Evolutionary conservation across 2,113 vertebrate species (phyloP).

Genomic region (Loxodonta africana): DNA sequence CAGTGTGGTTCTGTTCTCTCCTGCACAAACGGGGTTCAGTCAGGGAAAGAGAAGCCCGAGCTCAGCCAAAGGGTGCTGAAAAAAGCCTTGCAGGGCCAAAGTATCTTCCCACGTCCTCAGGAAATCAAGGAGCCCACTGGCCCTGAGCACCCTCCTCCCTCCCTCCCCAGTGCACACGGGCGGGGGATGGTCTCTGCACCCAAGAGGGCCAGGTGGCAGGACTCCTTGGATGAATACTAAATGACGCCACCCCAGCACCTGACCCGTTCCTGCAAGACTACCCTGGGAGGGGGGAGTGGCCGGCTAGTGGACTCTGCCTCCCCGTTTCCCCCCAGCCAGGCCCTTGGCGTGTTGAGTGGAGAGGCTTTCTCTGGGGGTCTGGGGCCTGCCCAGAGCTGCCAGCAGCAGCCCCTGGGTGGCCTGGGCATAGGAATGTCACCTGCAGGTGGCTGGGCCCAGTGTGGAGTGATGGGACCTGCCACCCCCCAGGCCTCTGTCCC

Average conservation of each 20-base stretch:
- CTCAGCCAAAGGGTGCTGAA: not conserved
- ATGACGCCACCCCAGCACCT: not conserved
- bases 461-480: not conserved
- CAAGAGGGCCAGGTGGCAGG: too few relatives aligned
- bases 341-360: not conserved
- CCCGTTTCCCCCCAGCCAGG: not conserved
- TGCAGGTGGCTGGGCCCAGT: not conserved
- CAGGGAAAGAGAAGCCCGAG: conserved; percentile 42
- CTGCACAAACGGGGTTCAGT: conserved; percentile 61
- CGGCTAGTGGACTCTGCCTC: not conserved
- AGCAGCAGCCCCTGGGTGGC: not conserved
- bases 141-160: not conserved
- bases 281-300: not conserved
- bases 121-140: not conserved
- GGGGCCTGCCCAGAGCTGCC: not conserved
- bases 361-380: not conserved
- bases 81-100: not conserved
- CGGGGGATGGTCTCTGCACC: too few relatives aligned
- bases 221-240: fast-evolving
- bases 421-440: not conserved
- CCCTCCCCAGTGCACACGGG: not conserved
- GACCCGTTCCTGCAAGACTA: not conserved
- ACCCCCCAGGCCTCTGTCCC: not conserved
- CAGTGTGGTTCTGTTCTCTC: conserved; percentile 63
- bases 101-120: not conserved